Conservation (phyloP, 1,140 invertebrate genomes). For the Solen grandis region DNA sequence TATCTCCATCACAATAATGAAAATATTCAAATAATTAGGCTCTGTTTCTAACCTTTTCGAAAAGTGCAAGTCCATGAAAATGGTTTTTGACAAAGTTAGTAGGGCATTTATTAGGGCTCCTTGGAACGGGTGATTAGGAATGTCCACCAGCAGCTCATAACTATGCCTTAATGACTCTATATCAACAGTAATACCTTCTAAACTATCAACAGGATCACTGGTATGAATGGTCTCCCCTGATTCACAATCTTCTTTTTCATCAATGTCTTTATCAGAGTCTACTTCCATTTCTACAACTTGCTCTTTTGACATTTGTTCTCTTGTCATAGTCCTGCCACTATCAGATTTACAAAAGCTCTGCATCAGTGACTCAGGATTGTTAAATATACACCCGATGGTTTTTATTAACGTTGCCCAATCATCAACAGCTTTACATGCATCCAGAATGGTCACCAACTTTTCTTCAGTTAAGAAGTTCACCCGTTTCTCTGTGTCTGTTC, state of each 20-base stretch:
- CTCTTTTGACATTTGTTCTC: too few relatives aligned
- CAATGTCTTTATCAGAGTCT: conserved; percentile 87
- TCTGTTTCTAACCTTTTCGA: conserved; percentile 81
- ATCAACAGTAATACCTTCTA: conserved; percentile 79
- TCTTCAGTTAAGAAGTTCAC: conserved; percentile 84
- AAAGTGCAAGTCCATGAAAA: conserved; percentile 88
- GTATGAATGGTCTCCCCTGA: conserved; percentile 44
- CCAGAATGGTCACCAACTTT: conserved; percentile 85
- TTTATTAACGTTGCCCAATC: conserved; percentile 86
- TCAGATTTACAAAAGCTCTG: conserved; percentile 84
- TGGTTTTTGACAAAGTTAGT: conserved; percentile 86
- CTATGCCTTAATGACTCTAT: conserved; percentile 84
- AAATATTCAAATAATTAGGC: conserved; percentile 86
- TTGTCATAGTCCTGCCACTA: background rate
- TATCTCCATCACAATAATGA: conserved; percentile 94
- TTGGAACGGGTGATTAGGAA: conserved; percentile 84
- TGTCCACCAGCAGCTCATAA: conserved; percentile 84
- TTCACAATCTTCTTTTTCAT: conserved; percentile 60
- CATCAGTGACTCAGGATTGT: conserved; percentile 86
- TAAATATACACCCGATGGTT: conserved; percentile 88
- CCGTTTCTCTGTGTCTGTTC: conserved; percentile 59
- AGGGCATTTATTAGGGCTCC: conserved; percentile 90
- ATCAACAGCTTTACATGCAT: conserved; percentile 84
- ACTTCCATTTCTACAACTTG: conserved; percentile 86
- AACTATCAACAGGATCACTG: background rate